Evolutionary conservation across 2,888 invertebrate species (phyloP), one percentile per base, ranked within the genome.

Genomic region (Ctena decussata): DNA sequence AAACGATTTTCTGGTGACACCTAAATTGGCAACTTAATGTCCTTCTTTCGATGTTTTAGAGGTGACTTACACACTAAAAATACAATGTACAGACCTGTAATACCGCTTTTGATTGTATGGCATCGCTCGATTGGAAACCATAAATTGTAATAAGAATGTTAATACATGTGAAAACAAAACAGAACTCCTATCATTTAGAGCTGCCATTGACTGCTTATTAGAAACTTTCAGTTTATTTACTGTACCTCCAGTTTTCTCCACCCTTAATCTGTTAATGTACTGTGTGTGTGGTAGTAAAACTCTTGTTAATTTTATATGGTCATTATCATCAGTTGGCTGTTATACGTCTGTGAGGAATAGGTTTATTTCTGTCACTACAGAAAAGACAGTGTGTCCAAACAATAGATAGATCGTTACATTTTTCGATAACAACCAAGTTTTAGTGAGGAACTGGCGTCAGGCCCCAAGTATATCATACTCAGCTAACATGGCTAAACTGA

Each of bases 381-480:
- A 65, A 35, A 35, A 65, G 24, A 35, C 35, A 5, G 15, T 21
- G 1, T 65, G 65, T 18, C 35, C 65, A 21, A 65, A 35, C 32
- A 65, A 65, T 35, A 65, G 1, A 35, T 32, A 65, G 3, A 6
- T 65, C 2, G 37, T 30, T n/a, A 24, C 39, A 18, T 60, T 60
- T 18, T 76, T 60, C 41, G 60, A 76, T 53, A 76, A 60, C 32
- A 60, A 76, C 27, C 60, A 60, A 18, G 76, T 76, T 39, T 37
- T 76, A 39, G 76, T 65, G 1, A 1, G 76, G 27, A 76, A 76
- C n/a, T 76, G 76, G 76, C 15, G 76, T n/a, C n/a, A n/a, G 8
- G 65, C 65, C 18, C 35, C 27, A n/a, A 60, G 41, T 65, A 35
- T 37, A 11, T 41, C 57, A 3, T n/a, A n/a, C n/a, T n/a, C n/a